Evolutionary conservation across 2,797 vertebrate genomes (phyloP).

Genomic region (Vultur gryphus): DNA sequence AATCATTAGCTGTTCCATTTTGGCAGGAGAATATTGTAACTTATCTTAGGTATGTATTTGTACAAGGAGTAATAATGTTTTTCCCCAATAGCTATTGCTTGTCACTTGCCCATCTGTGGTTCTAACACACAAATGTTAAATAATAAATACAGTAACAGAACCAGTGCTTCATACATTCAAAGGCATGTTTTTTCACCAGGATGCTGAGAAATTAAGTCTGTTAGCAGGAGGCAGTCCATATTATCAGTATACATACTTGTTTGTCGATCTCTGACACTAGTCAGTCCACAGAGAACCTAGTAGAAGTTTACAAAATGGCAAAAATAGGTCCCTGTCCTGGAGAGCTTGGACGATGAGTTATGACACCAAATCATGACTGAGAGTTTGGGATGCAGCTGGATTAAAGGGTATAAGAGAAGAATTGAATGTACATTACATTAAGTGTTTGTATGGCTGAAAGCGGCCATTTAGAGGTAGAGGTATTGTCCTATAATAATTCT

Average conservation of each 20-base stretch:
- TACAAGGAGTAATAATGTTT: slow-evolving; percentile 41
- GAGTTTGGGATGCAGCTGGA: neutral
- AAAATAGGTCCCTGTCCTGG: neutral
- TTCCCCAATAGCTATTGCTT: slow-evolving; percentile 29
- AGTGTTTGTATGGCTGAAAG: neutral
- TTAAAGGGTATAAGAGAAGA: neutral
- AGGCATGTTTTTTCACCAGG: neutral
- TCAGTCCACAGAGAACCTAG: neutral
- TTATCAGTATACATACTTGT: neutral
- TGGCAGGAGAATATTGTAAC: slow-evolving; percentile 35
- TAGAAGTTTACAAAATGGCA: neutral
- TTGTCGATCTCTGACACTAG: neutral
- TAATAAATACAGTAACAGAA: slow-evolving; percentile 28
- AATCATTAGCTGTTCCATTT: slow-evolving; percentile 32
- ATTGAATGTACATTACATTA: neutral
- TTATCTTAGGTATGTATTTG: slow-evolving; percentile 32
- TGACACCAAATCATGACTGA: neutral
- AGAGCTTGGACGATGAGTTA: neutral
- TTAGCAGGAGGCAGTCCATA: neutral
- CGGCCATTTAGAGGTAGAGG: neutral
- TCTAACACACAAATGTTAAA: slow-evolving; percentile 11
- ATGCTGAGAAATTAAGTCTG: neutral
- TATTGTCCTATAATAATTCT: neutral
- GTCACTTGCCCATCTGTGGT: slow-evolving; percentile 30
- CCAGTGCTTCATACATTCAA: neutral